phyloP scores from a whole-genome alignment of 2,888 invertebrate genomes.

The Ectemnius lituratus region DNA sequence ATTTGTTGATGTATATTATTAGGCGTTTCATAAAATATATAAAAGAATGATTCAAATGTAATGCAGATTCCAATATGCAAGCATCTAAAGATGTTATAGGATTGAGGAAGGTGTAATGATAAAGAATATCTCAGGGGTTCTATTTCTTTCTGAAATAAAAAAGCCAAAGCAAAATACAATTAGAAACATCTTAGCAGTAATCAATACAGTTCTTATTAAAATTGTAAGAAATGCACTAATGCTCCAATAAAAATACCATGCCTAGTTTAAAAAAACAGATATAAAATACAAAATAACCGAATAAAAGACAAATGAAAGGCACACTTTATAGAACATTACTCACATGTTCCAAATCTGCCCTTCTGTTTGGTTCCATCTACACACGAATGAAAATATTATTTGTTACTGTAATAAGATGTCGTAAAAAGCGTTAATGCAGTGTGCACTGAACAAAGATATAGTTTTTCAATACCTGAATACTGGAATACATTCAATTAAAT shows the following conservation, averaged over 20 bases:
- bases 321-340: constrained; percentile 79
- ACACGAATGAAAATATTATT: constrained; percentile 69
- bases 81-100: not conserved
- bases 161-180: constrained; percentile 30
- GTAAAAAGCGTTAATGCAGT: not conserved
- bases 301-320: constrained; percentile 38
- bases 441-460: too few relatives aligned
- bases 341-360: constrained; percentile 89
- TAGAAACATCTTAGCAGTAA: too few relatives aligned
- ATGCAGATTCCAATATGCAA: constrained; percentile 14
- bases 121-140: too few relatives aligned
- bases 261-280: too few relatives aligned
- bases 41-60: not conserved
- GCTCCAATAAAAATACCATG: constrained; percentile 21
- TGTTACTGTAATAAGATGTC: constrained; percentile 41
- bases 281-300: too few relatives aligned
- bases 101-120: not conserved
- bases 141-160: constrained; percentile 1
- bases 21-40: not conserved
- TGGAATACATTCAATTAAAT: too few relatives aligned
- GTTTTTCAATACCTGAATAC: too few relatives aligned
- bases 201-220: too few relatives aligned
- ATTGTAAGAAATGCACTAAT: too few relatives aligned
- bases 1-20: constrained; percentile 3
- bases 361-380: constrained; percentile 92